A percentile compares a stretch with the other conserved stretches of the same genome.
These are phyloP conservation scores for Chrysogorgia sp. DNA, from an alignment of 92 coral and sea anemone genomes.

Conservation along the genomic window DNA sequence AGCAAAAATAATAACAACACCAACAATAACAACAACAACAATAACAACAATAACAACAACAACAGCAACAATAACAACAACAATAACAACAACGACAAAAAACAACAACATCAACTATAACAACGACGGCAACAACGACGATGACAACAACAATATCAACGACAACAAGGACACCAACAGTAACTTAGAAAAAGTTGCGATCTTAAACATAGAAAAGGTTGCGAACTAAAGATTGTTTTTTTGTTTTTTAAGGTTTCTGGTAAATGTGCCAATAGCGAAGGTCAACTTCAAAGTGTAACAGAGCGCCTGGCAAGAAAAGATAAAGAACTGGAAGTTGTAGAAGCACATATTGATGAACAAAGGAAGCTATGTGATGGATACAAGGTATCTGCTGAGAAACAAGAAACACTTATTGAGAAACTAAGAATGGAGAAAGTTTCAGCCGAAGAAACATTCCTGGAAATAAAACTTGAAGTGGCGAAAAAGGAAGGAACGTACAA, in stretches of 20 bases:
- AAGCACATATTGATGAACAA: constrained; percentile 39
- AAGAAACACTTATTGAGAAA: constrained; percentile 31
- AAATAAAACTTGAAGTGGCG: constrained; percentile 26
- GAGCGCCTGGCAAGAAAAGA: constrained; percentile 37
- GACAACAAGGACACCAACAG: background rate
- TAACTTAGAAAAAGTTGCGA: background rate
- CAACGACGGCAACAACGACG: background rate
- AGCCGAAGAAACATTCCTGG: constrained; percentile 22
- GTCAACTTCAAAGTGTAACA: constrained; percentile 31
- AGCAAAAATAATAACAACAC: background rate
- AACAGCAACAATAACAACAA: no score
- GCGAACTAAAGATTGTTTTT: background rate
- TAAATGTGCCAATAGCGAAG: constrained; percentile 30
- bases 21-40: no score
- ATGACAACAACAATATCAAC: background rate
- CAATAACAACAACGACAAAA: background rate
- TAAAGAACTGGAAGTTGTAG: constrained; percentile 35
- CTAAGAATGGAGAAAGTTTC: constrained; percentile 14
- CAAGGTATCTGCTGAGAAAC: constrained; percentile 25
- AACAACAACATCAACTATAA: no score
- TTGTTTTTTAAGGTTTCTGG: constrained; percentile 22
- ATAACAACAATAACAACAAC: no score
- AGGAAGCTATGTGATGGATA: constrained; percentile 40
- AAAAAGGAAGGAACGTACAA: constrained; percentile 29
- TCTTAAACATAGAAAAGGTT: background rate